Evolutionary conservation across 1,140 invertebrate genomes (phyloP).

Genomic region (Micrasema longulum): DNA sequence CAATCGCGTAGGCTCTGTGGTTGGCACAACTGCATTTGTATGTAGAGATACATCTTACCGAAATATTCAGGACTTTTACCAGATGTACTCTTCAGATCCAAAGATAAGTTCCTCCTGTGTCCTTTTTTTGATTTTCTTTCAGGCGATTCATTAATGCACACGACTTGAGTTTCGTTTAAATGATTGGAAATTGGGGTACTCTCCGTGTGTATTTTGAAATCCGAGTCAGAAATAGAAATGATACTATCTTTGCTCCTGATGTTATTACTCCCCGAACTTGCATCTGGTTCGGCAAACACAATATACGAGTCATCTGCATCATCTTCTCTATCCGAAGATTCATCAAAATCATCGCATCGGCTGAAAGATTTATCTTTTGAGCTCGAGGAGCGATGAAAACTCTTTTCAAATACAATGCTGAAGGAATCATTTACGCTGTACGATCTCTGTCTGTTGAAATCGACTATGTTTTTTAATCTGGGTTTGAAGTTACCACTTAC

Average conservation of each 20-base stretch:
- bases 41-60: conserved; percentile 85
- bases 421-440: conserved; percentile 65
- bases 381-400: conserved; percentile 41
- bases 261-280: conserved; percentile 28
- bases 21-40: conserved; percentile 96
- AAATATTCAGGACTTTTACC: conserved; percentile 43
- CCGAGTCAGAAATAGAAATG: conserved; percentile 44
- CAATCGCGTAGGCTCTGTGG: conserved; percentile 92
- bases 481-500: conserved; percentile 57
- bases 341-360: conserved; percentile 5
- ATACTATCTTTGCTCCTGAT: conserved; percentile 22
- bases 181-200: background rate
- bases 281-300: conserved; percentile 64
- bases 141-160: conserved; percentile 34
- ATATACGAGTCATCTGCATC: conserved; percentile 70
- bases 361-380: conserved; percentile 19
- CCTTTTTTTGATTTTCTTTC: conserved; percentile 40
- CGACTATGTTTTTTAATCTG: conserved; percentile 48
- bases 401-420: conserved; percentile 62
- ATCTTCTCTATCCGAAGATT: conserved; percentile 1
- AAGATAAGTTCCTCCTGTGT: conserved; percentile 62
- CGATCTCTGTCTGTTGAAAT: conserved; percentile 61
- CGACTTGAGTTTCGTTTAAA: conserved; percentile 20
- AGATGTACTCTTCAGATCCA: conserved; percentile 58
- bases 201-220: conserved; percentile 15